phyloP scores from a whole-genome alignment of 2,888 invertebrate genomes.

The Campoplex nolae region DNA sequence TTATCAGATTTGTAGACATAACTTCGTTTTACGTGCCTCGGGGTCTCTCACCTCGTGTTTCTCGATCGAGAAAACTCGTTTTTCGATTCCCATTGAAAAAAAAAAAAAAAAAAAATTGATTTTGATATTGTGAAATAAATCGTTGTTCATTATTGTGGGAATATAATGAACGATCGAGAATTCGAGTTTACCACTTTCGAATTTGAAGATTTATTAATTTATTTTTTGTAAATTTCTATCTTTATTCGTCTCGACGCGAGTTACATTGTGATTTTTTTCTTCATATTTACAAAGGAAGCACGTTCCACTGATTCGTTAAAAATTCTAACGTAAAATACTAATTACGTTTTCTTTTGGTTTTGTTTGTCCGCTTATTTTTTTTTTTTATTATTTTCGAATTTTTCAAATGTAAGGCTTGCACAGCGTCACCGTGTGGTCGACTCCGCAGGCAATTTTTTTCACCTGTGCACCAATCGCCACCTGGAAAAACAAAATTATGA shows the following conservation, averaged over 20 bases:
- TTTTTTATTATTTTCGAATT: background rate
- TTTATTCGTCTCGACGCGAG: slow-evolving; percentile 5
- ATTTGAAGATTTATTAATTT: background rate
- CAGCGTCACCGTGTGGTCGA: slow-evolving; percentile 93
- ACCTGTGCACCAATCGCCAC: slow-evolving; percentile 92
- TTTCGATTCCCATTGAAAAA: background rate
- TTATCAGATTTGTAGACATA: slow-evolving; percentile 15
- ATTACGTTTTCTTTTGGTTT: slow-evolving; percentile 3
- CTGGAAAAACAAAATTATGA: slow-evolving; percentile 78
- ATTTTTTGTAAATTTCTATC: background rate
- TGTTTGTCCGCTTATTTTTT: background rate
- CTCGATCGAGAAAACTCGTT: background rate
- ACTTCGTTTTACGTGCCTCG: background rate
- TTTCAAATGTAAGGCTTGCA: slow-evolving; percentile 89
- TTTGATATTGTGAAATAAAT: background rate
- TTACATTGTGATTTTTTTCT: background rate
- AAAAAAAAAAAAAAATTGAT: background rate
- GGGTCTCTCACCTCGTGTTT: slow-evolving; percentile 4
- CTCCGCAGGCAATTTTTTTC: slow-evolving; percentile 91
- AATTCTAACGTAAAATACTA: background rate
- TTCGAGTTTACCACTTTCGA: background rate
- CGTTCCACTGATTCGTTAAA: background rate
- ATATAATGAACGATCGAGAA: background rate
- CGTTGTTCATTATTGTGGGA: background rate
- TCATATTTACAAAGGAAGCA: slow-evolving; percentile 13